These are phyloP conservation scores for Danionella dracula DNA, from an alignment of 2,797 vertebrate species.

Conservation along the genomic window DNA sequence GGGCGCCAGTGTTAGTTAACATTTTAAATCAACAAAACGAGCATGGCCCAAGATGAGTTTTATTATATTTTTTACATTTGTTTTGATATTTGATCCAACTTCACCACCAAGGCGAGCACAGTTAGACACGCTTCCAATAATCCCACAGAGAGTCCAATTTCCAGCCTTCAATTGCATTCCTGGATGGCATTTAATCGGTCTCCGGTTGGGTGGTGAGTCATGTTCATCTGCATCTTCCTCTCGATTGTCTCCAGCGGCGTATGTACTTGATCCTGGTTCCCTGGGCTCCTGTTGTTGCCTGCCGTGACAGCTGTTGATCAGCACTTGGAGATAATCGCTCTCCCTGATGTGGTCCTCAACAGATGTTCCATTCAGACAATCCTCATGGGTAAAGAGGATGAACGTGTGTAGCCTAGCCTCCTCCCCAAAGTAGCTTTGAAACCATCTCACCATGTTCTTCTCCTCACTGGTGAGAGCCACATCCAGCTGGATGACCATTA, in stretches of 20 bases:
- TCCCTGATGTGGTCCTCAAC: neutral
- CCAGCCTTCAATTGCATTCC: too few species aligned
- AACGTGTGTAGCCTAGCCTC: neutral
- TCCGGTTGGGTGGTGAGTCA: too few species aligned
- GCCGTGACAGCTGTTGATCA: neutral
- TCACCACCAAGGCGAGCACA: too few species aligned
- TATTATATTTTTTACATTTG: too few species aligned
- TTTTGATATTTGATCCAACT: too few species aligned
- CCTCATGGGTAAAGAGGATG: constrained; percentile 18
- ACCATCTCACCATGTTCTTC: constrained; percentile 16
- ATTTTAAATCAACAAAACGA: too few species aligned
- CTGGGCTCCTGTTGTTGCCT: neutral
- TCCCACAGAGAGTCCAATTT: too few species aligned
- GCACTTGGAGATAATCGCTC: neutral
- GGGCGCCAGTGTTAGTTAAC: too few species aligned
- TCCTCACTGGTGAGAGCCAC: neutral
- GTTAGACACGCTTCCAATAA: too few species aligned
- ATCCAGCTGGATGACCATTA: constrained; percentile 11
- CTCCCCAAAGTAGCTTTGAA: constrained; percentile 29
- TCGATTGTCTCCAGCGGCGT: constrained; percentile 16
- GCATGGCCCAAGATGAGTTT: too few species aligned
- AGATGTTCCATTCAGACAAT: neutral
- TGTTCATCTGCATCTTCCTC: neutral
- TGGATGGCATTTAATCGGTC: too few species aligned
- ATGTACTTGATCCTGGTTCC: neutral